Evolutionary conservation across 2,888 invertebrate species (phyloP).

Genomic region (Lasius fuliginosus): DNA sequence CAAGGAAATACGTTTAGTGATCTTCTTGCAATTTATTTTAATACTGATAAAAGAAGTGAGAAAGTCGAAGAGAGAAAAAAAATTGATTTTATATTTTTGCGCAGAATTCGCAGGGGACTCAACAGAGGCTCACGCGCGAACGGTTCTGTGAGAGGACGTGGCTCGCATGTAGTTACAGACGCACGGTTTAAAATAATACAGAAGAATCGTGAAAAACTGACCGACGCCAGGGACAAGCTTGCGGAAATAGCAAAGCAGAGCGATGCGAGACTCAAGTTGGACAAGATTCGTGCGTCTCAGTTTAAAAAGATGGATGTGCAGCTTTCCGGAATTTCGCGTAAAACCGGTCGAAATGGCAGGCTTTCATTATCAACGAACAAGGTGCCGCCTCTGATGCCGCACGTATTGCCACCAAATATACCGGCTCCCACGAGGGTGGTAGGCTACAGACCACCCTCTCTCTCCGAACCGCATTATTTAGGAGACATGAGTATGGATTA

Average conservation of each 20-base stretch:
- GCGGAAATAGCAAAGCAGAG: slow-evolving; percentile 91
- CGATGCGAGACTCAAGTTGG: slow-evolving; percentile 92
- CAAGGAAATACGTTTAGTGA: not conserved
- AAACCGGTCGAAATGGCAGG: slow-evolving; percentile 87
- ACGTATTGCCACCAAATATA: slow-evolving; percentile 65
- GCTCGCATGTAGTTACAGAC: slow-evolving; percentile 87
- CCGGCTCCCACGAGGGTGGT: slow-evolving; percentile 75
- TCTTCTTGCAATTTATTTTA: not conserved
- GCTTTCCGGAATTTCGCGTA: slow-evolving; percentile 86
- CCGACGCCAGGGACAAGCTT: slow-evolving; percentile 93
- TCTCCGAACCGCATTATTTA: slow-evolving; percentile 79
- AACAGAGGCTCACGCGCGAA: slow-evolving; percentile 73
- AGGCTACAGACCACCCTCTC: slow-evolving; percentile 76
- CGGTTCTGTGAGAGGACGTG: slow-evolving; percentile 73
- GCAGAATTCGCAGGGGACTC: slow-evolving; percentile 75
- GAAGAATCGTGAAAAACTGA: slow-evolving; percentile 92
- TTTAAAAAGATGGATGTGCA: slow-evolving; percentile 84
- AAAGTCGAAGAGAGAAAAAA: not conserved
- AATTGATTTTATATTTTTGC: not conserved
- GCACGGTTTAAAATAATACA: slow-evolving; percentile 93
- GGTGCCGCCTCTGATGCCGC: slow-evolving; percentile 69
- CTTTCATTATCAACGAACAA: slow-evolving; percentile 87
- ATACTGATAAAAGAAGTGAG: not conserved
- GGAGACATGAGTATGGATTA: slow-evolving; percentile 81
- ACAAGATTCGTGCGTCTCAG: slow-evolving; percentile 88